A percentile compares a stretch with the other conserved stretches of the same genome.
phyloP scores from a whole-genome alignment of 2,888 invertebrate species.

The Nymphalis urticae region DNA sequence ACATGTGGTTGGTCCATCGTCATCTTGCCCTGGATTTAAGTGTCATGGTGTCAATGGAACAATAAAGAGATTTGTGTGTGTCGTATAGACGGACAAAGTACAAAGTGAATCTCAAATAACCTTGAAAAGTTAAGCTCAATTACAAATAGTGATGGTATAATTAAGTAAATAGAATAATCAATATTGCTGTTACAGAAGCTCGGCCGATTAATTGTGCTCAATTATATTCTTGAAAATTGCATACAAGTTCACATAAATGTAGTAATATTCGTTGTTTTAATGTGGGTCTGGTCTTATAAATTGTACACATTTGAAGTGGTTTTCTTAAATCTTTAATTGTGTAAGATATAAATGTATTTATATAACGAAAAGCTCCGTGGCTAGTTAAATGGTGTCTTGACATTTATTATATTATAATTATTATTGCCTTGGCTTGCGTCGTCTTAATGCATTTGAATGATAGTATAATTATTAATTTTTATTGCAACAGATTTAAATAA shows the following conservation, averaged over 20 bases:
- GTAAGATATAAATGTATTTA: neutral
- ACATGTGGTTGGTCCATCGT: neutral
- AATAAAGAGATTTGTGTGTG: slow-evolving; percentile 20
- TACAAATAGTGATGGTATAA: slow-evolving; percentile 29
- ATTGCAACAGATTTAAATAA: neutral
- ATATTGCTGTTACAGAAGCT: slow-evolving; percentile 12
- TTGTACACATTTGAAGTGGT: neutral
- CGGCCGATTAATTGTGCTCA: neutral
- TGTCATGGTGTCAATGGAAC: slow-evolving; percentile 27
- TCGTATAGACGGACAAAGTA: slow-evolving; percentile 30
- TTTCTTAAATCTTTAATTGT: neutral
- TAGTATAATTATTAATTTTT: neutral
- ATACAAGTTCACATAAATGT: neutral
- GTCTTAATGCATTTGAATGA: neutral
- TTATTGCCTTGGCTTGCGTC: neutral
- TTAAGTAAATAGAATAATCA: slow-evolving; percentile 21
- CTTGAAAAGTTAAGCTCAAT: slow-evolving; percentile 36
- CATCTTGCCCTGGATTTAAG: slow-evolving; percentile 5
- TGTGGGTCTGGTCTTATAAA: slow-evolving; percentile 4
- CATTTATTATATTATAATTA: neutral
- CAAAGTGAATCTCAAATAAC: slow-evolving; percentile 33
- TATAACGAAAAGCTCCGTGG: neutral
- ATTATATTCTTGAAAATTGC: neutral
- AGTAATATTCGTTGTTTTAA: neutral
- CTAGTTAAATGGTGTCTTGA: neutral